Evolutionary conservation across 1,140 invertebrate species (phyloP), one percentile per base, ranked within the genome.

Genomic region (Drosophila littoralis): DNA sequence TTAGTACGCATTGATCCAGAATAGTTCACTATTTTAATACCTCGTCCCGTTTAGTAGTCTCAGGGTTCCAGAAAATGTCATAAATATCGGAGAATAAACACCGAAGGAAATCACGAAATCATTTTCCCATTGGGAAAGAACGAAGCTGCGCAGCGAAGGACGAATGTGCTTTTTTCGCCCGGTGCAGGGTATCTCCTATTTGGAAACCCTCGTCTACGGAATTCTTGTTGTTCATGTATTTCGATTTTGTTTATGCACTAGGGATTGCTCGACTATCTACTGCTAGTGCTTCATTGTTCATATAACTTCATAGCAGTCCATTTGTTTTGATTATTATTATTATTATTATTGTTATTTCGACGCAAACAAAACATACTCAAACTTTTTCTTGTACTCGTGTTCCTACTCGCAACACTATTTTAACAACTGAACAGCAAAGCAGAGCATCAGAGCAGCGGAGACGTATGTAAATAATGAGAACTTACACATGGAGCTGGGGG

Each of bases 291-390:
- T 28, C 22, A 28, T 28, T 28, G 48, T 67, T 38, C 65, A 22
- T 50, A 60, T 42, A 68, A 83, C 61, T 60, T 57, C 36, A 75
- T 36, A 54, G 63, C 61, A 80, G 40, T 69, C 59, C 74, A 86
- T 85, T 85, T 81, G 50, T 72, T 81, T 85, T 81, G 77, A 78
- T 81, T 81, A 84, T 71, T 77, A 70, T 81, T 54, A 54, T 54
- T 36, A 55, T 71, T 77, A 55, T 71, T 81, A 58, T 79, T 58
- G 63, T 75, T 81, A 71, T 77, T 33, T 57, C 33, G 13, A 70
- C n/a, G 40, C 55, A 60, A 51, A 33, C 42, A 40, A 13, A 46
- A 48, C 28, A 50, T 38, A 7, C 22, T 38, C 17, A 15, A 46
- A 17, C 40, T 42, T 42, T 12, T 42, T 7, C 40, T 13, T 7